Evolutionary conservation across 2,113 vertebrate genomes (phyloP), one percentile per base, ranked within the genome.

Genomic region (Bubalus kerabau): DNA sequence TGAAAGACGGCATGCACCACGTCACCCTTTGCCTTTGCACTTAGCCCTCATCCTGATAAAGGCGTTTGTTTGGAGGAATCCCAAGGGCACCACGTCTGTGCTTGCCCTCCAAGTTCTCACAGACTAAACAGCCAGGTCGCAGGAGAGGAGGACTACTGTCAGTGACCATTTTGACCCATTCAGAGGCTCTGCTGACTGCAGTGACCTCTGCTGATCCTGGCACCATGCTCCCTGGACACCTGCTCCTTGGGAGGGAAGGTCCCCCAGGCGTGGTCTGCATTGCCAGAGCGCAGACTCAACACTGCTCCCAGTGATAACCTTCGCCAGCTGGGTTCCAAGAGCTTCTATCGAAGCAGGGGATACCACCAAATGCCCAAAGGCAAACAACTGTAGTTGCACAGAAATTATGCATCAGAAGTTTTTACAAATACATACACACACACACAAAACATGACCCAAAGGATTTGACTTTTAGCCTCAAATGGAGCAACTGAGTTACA

Each of bases 11-110:
- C 30, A 94, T 4, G 40, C 81, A 48, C 2, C 3, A 0, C 78
- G 92, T 98, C 98, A 98, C 98, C 81, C 60, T 97, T 97, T 0
- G 43, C 67, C 94, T 98, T 98, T 98, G 96, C 96, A 98, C 95
- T 98, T 98, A 98, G 96, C 46, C 97, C 94, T n/a, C 78, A 67
- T 95, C 62, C 94, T 97, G 97, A 98, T 98, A 98, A 98, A 98
- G 95, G 98, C 98, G 95, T 98, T 98, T 95, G 91, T 93, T 91
- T 91, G 87, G 80, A 98, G 92, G 95, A 98, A 98, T 97, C 97
- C 40, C 97, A 94, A 84, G 86, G 96, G 93, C 97, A 1, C 85
- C 94, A 97, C 97, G 97, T 98, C 98, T 98, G 90, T 94, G 62
- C 87, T 81, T 87, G 94, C 48, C 81, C 59, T 97, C 28, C 94